Evolutionary conservation across 1,140 invertebrate species (phyloP).

Genomic region (Drosophila albomicans): DNA sequence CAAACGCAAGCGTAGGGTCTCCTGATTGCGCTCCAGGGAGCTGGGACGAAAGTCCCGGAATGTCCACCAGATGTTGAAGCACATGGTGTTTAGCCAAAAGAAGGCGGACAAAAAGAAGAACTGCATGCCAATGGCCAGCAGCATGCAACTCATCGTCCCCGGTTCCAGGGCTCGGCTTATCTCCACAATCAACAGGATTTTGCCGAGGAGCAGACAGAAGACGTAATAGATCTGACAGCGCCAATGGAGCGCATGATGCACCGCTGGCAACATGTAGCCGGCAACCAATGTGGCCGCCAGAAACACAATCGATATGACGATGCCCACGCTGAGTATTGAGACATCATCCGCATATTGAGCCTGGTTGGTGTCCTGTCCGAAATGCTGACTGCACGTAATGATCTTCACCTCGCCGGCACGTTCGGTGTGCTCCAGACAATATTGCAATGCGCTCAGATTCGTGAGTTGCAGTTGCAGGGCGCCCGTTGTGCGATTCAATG

Average conservation of each 20-base stretch:
- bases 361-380: constrained; percentile 48
- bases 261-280: constrained; percentile 90
- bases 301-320: constrained; percentile 91
- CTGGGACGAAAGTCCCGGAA: constrained; percentile 94
- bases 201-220: constrained; percentile 91
- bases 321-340: constrained; percentile 89
- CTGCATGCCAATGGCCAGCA: constrained; percentile 93
- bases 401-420: constrained; percentile 85
- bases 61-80: constrained; percentile 97
- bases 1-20: constrained; percentile 89
- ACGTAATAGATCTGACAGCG: constrained; percentile 93
- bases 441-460: constrained; percentile 57
- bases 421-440: constrained; percentile 78
- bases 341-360: constrained; percentile 31
- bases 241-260: constrained; percentile 94
- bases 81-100: constrained; percentile 98
- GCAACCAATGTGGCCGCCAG: constrained; percentile 91
- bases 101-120: constrained; percentile 97
- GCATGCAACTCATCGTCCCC: constrained; percentile 87
- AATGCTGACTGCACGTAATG: constrained; percentile 88
- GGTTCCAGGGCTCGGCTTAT: constrained; percentile 84
- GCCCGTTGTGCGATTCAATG: constrained; percentile 53
- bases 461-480: constrained; percentile 56
- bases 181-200: constrained; percentile 88
- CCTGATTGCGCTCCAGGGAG: constrained; percentile 92